Conservation (phyloP, 2,797 vertebrate genomes). For the Botia almorhae region DNA sequence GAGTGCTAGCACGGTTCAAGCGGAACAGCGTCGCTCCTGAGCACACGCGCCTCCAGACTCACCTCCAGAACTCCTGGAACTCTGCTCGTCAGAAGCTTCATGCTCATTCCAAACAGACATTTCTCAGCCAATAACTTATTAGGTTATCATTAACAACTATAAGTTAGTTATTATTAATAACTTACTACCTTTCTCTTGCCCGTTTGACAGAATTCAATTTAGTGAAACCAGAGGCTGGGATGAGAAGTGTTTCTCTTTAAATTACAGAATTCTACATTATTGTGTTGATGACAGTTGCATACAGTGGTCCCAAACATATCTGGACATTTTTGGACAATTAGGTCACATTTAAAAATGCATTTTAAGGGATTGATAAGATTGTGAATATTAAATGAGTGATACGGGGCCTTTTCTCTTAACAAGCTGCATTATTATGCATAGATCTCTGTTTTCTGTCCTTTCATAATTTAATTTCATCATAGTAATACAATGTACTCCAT, state of each 20-base stretch:
- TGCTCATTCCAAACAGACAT: conserved; percentile 12
- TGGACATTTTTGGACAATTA: background rate
- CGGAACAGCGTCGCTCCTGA: background rate
- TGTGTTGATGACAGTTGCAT: background rate
- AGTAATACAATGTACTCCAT: too few species aligned
- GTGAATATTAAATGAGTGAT: background rate
- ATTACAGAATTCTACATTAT: background rate
- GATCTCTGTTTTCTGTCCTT: too few species aligned
- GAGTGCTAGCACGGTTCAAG: conserved; percentile 19
- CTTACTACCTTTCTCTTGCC: too few species aligned
- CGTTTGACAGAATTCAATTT: background rate
- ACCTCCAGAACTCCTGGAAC: background rate
- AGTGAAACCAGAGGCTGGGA: background rate
- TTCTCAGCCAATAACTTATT: conserved; percentile 32
- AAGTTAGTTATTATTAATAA: too few species aligned
- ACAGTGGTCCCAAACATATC: background rate
- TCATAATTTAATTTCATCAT: too few species aligned
- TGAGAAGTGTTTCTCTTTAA: background rate
- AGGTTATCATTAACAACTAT: too few species aligned
- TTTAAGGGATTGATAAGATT: background rate
- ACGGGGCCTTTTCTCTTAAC: background rate
- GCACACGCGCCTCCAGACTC: conserved; percentile 5
- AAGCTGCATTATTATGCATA: background rate
- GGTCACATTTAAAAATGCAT: background rate
- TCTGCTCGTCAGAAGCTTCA: conserved; percentile 4